These are phyloP conservation scores for Rhagium mordax DNA, from an alignment of 2,888 invertebrate genomes.

Conservation along the genomic window DNA sequence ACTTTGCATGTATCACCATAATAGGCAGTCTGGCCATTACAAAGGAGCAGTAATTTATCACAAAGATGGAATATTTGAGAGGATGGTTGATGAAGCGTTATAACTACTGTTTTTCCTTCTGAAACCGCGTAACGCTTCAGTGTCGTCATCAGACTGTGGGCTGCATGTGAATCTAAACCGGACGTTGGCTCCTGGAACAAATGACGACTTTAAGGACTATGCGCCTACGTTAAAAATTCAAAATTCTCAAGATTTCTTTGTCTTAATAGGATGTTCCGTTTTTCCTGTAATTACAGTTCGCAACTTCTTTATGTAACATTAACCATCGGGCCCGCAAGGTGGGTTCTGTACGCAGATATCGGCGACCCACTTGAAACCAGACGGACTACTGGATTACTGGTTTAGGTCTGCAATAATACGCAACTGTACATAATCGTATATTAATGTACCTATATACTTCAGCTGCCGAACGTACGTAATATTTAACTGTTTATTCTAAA, in stretches of 20 bases:
- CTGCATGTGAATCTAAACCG: slow-evolving; percentile 86
- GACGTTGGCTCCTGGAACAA: slow-evolving; percentile 83
- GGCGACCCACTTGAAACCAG: background rate
- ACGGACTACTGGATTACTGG: background rate
- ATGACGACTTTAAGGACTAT: background rate
- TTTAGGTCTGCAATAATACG: background rate
- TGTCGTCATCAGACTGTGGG: slow-evolving; percentile 81
- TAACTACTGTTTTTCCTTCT: slow-evolving; percentile 84
- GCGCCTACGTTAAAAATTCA: no score
- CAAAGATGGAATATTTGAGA: slow-evolving; percentile 90
- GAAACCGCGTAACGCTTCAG: slow-evolving; percentile 82
- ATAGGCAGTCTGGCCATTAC: slow-evolving; percentile 83
- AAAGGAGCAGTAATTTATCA: slow-evolving; percentile 80
- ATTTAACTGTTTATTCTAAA: no score
- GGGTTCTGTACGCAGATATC: background rate
- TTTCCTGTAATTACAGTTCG: background rate
- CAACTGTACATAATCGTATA: no score
- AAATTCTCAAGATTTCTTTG: no score
- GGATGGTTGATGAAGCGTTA: slow-evolving; percentile 88
- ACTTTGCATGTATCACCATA: slow-evolving; percentile 82
- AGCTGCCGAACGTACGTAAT: no score
- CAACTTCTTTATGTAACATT: background rate
- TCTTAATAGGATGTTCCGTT: no score
- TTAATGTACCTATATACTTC: no score
- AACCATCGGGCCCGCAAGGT: background rate